A percentile compares a stretch with the other conserved stretches of the same genome.
phyloP scores from a whole-genome alignment of 2,888 invertebrate genomes.

The Anorthoa munda region DNA sequence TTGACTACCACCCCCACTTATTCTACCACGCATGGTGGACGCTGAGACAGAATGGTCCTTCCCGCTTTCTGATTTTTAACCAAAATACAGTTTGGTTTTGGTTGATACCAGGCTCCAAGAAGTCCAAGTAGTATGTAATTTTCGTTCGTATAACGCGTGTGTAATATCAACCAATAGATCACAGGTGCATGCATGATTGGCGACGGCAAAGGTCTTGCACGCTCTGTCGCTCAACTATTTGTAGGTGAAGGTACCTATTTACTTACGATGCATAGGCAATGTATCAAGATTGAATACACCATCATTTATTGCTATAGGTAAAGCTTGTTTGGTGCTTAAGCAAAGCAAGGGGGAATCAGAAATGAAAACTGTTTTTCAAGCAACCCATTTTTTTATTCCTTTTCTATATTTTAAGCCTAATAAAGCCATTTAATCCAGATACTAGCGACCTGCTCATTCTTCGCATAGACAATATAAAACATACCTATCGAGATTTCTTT shows the following conservation, averaged over 20 bases:
- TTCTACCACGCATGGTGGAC: too few relatives aligned
- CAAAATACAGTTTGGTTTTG: not conserved
- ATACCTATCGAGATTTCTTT: too few relatives aligned
- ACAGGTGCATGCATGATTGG: slow-evolving; percentile 49
- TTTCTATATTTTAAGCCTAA: too few relatives aligned
- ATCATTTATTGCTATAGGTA: not conserved
- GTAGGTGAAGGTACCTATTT: slow-evolving; percentile 1
- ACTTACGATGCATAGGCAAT: not conserved
- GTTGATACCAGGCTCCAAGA: slow-evolving; percentile 13
- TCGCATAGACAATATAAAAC: too few relatives aligned
- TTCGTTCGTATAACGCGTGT: slow-evolving; percentile 45
- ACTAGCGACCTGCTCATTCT: not conserved
- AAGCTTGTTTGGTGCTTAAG: too few relatives aligned
- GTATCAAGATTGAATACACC: not conserved
- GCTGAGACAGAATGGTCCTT: too few relatives aligned
- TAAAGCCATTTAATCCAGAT: not conserved
- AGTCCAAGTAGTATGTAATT: slow-evolving; percentile 22
- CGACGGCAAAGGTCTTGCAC: slow-evolving; percentile 63
- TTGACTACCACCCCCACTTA: not conserved
- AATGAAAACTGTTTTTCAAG: not conserved
- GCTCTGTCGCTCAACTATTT: slow-evolving; percentile 59
- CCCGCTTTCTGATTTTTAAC: not conserved
- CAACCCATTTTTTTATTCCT: too few relatives aligned
- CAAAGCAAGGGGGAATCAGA: not conserved
- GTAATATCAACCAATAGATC: slow-evolving; percentile 63